Conservation (phyloP, 2,888 invertebrate genomes). For the Spialia ferax region DNA sequence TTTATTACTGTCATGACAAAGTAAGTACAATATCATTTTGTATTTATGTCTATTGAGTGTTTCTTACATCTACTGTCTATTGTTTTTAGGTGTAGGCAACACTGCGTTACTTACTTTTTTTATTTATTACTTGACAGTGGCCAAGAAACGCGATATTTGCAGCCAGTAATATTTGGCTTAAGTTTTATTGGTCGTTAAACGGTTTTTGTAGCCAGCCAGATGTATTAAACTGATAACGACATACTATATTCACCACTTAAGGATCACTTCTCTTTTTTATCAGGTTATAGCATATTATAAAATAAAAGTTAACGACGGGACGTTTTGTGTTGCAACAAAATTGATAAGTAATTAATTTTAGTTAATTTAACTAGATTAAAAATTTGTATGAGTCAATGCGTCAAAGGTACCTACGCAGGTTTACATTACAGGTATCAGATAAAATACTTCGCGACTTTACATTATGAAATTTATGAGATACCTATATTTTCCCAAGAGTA, state of each 20-base stretch:
- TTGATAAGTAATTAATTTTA: neutral
- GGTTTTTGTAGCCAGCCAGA: slow-evolving; percentile 35
- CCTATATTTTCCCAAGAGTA: too few species aligned
- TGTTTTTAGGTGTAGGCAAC: slow-evolving; percentile 1
- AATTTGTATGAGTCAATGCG: neutral
- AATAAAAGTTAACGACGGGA: slow-evolving; percentile 14
- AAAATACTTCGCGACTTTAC: too few species aligned
- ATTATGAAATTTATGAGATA: too few species aligned
- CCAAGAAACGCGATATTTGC: slow-evolving; percentile 22
- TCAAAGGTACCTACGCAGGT: neutral
- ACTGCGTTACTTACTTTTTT: slow-evolving; percentile 6
- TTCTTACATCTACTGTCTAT: neutral
- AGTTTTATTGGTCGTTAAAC: slow-evolving; percentile 38
- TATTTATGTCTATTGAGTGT: neutral
- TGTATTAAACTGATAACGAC: slow-evolving; percentile 32
- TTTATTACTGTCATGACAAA: slow-evolving; percentile 27
- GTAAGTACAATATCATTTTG: neutral
- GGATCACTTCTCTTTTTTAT: slow-evolving; percentile 21
- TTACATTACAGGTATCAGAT: too few species aligned
- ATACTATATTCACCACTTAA: slow-evolving; percentile 30
- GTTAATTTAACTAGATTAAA: neutral
- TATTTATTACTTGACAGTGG: slow-evolving; percentile 3
- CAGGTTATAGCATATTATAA: slow-evolving; percentile 14
- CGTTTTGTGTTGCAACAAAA: slow-evolving; percentile 10
- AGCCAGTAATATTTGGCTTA: slow-evolving; percentile 32